Percentiles rank a stretch among this genome's conserved stretches.
phyloP scores from a whole-genome alignment of 2,113 vertebrate species.

The Leptosomus discolor region DNA sequence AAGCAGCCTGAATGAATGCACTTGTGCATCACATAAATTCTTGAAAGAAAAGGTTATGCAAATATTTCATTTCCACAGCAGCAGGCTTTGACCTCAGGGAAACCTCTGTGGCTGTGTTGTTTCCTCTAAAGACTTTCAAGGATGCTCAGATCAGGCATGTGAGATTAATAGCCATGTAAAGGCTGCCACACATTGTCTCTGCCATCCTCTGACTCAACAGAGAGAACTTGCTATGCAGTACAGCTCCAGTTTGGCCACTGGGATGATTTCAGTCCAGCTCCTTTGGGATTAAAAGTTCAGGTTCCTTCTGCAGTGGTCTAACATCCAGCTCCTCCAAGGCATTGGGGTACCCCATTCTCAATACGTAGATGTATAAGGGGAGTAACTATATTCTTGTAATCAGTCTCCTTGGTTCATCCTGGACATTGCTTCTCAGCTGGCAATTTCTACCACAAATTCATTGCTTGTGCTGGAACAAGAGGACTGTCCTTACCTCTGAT shows the following conservation, averaged over 20 bases:
- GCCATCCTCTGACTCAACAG: no score
- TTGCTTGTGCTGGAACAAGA: neutral
- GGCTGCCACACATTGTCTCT: no score
- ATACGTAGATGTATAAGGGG: accelerated
- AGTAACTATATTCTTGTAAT: neutral
- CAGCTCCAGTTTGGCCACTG: neutral
- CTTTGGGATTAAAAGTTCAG: neutral
- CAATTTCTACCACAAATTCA: neutral
- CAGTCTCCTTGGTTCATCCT: neutral
- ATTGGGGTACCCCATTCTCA: neutral
- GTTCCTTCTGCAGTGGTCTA: neutral
- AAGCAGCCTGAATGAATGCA: neutral
- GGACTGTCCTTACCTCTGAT: neutral
- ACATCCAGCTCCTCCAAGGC: neutral
- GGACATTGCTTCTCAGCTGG: neutral
- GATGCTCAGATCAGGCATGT: neutral
- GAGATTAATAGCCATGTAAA: neutral
- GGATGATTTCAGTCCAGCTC: neutral
- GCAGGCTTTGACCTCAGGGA: neutral
- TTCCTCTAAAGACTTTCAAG: neutral
- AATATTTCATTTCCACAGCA: conserved; percentile 32
- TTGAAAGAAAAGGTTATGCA: conserved; percentile 30
- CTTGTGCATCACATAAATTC: neutral
- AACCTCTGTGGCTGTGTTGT: neutral
- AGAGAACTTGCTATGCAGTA: no score